phyloP scores from a whole-genome alignment of 1,140 invertebrate genomes.

The Tetranychus cinnabarinus region DNA sequence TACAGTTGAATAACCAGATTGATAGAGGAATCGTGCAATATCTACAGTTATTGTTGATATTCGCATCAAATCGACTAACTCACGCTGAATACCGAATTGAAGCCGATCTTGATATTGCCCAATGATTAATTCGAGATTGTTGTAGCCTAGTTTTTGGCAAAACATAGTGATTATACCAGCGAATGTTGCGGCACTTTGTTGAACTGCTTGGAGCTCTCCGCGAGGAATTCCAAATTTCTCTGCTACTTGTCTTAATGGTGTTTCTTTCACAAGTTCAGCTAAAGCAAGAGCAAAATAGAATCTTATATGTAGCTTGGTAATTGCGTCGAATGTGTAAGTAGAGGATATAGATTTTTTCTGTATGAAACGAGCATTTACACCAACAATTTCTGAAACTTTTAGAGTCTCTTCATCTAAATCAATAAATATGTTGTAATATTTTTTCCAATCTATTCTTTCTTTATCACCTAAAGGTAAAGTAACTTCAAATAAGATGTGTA shows the following conservation, averaged over 20 bases:
- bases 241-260: conserved; percentile 48
- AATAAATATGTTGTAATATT: neutral
- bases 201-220: conserved; percentile 66
- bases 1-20: conserved; percentile 54
- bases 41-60: conserved; percentile 58
- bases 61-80: conserved; percentile 71
- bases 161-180: conserved; percentile 87
- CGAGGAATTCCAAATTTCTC: conserved; percentile 59
- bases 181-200: conserved; percentile 85
- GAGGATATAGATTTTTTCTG: neutral
- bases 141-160: conserved; percentile 77
- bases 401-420: neutral
- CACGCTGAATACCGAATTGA: conserved; percentile 75
- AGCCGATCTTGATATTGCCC: conserved; percentile 77
- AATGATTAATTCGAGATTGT: conserved; percentile 61
- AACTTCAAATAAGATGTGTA: conserved; percentile 82
- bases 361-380: neutral
- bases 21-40: conserved; percentile 56
- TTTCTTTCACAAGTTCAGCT: conserved; percentile 77
- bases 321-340: neutral
- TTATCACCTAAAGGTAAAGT: conserved; percentile 9
- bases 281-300: conserved; percentile 81
- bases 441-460: neutral
- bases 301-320: conserved; percentile 20
- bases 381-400: neutral